Conservation (phyloP, 2,113 vertebrate genomes). For the Panthera uncia region DNA sequence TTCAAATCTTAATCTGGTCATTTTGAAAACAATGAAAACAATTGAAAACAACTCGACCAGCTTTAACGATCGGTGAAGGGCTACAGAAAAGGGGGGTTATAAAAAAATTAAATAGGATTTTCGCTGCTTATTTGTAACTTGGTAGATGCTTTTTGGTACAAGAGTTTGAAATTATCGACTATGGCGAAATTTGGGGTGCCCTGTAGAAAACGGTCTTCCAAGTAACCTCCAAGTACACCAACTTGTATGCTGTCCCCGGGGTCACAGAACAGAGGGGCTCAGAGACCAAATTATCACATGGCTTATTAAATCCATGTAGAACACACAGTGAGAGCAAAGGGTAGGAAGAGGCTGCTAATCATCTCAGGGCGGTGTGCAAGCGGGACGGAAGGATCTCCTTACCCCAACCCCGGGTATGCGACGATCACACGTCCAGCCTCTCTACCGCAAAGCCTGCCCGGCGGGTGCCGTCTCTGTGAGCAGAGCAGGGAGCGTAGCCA, state of each 20-base stretch:
- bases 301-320: neutral
- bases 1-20: no score
- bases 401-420: neutral
- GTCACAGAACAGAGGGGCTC: neutral
- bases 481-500: neutral
- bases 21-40: no score
- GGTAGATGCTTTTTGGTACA: neutral
- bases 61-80: neutral
- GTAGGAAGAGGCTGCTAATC: neutral
- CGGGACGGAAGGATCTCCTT: no score
- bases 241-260: neutral
- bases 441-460: neutral
- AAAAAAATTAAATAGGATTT: neutral
- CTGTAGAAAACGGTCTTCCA: neutral
- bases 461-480: neutral
- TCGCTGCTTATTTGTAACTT: neutral
- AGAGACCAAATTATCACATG: neutral
- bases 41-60: no score
- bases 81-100: neutral
- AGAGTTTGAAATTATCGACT: neutral
- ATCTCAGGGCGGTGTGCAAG: neutral
- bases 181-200: neutral
- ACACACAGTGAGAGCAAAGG: neutral
- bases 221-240: neutral
- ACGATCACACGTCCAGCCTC: rapidly evolving